These are phyloP conservation scores for Pomacea maculata DNA, from an alignment of 1,140 invertebrate species.

Conservation along the genomic window DNA sequence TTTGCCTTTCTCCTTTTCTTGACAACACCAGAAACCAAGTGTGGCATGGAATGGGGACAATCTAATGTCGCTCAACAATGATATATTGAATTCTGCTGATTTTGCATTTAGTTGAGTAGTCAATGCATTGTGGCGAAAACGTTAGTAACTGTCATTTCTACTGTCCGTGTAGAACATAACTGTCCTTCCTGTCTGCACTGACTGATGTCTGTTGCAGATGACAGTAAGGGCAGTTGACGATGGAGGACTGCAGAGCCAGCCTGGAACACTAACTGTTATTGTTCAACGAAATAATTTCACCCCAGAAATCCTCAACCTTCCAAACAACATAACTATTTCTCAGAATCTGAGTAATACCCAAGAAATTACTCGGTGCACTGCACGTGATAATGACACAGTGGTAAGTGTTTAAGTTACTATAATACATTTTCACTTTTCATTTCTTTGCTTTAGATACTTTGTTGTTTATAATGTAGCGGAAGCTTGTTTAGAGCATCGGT, in stretches of 20 bases:
- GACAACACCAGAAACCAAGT: no score
- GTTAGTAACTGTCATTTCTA: no score
- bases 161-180: neutral
- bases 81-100: no score
- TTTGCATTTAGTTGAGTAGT: no score
- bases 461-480: no score
- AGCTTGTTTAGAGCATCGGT: no score
- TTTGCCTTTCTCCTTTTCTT: no score
- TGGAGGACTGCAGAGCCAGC: slow-evolving; percentile 29
- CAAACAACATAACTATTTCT: slow-evolving; percentile 30
- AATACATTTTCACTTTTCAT: no score
- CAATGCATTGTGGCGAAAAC: no score
- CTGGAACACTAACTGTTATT: slow-evolving; percentile 45
- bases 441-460: no score
- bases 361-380: slow-evolving; percentile 22
- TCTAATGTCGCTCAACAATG: no score
- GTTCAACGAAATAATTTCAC: slow-evolving; percentile 45
- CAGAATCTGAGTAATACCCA: neutral
- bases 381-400: slow-evolving; percentile 38
- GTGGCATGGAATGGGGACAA: no score
- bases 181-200: neutral
- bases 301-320: slow-evolving; percentile 44
- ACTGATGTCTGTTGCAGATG: slow-evolving; percentile 30
- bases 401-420: slow-evolving; percentile 19
- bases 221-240: slow-evolving; percentile 36